phyloP scores from a whole-genome alignment of 2,797 vertebrate genomes.

The Mastacembelus armatus region DNA sequence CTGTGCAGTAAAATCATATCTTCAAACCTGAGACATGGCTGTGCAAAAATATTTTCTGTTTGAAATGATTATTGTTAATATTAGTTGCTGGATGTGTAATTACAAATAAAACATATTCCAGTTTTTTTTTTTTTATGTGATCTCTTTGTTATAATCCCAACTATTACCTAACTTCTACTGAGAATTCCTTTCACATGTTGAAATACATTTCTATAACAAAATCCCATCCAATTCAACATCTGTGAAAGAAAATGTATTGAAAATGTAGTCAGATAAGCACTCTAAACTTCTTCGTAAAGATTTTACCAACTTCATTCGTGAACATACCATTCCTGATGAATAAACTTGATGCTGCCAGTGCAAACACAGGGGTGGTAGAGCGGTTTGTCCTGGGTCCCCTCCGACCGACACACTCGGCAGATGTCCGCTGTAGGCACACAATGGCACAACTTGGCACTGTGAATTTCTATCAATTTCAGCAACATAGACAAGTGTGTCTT shows the following conservation, averaged over 20 bases:
- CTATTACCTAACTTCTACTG: background rate
- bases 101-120: no score
- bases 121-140: no score
- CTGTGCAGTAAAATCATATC: background rate
- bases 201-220: background rate
- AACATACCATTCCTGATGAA: conserved; percentile 97
- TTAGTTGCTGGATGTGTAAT: no score
- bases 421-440: conserved; percentile 86
- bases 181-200: no score
- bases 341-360: conserved; percentile 99
- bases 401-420: conserved; percentile 96
- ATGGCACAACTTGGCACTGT: background rate
- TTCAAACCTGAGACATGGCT: background rate
- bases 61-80: no score
- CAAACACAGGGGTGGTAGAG: conserved; percentile 98
- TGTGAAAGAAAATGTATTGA: background rate
- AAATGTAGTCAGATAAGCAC: background rate
- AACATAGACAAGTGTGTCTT: background rate
- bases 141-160: background rate
- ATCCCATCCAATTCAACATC: background rate
- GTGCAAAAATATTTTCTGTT: background rate
- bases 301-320: background rate
- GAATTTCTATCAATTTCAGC: background rate
- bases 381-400: conserved; percentile 95
- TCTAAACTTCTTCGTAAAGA: no score